Conservation (phyloP, 2,888 invertebrate genomes). For the Stenoptilia bipunctidactyla region DNA sequence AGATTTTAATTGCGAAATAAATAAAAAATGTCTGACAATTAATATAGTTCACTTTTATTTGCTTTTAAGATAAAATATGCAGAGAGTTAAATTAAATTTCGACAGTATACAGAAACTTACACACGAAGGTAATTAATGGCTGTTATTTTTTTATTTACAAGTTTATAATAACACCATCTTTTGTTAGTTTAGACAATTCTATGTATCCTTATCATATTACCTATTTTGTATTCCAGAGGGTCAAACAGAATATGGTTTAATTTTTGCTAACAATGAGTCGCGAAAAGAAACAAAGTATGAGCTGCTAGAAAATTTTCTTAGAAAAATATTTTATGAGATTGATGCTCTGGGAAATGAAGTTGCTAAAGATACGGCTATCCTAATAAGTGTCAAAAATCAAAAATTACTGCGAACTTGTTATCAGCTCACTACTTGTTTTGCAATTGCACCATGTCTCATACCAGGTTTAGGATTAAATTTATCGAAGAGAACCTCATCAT, state of each 20-base stretch:
- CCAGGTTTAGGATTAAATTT: conserved; percentile 74
- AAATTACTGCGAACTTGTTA: conserved; percentile 73
- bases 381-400: conserved; percentile 77
- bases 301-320: conserved; percentile 46
- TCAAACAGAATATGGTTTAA: conserved; percentile 26
- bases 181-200: not conserved
- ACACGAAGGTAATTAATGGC: conserved; percentile 28
- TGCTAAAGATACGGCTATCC: conserved; percentile 32
- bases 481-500: conserved; percentile 46
- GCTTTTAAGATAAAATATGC: conserved; percentile 14
- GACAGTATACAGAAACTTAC: conserved; percentile 28
- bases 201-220: too few relatives aligned
- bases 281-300: conserved; percentile 19
- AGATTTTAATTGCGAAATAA: too few relatives aligned
- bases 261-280: conserved; percentile 15
- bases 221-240: conserved; percentile 35
- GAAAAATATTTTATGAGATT: conserved; percentile 49
- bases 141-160: too few relatives aligned
- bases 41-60: too few relatives aligned
- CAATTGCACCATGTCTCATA: conserved; percentile 75
- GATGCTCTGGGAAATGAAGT: conserved; percentile 38
- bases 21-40: too few relatives aligned
- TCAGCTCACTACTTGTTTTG: conserved; percentile 74
- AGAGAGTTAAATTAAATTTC: conserved; percentile 24
- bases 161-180: too few relatives aligned